Evolutionary conservation across 1,140 invertebrate genomes (phyloP), one percentile per base, ranked within the genome.

Genomic region (Adelges cooleyi): DNA sequence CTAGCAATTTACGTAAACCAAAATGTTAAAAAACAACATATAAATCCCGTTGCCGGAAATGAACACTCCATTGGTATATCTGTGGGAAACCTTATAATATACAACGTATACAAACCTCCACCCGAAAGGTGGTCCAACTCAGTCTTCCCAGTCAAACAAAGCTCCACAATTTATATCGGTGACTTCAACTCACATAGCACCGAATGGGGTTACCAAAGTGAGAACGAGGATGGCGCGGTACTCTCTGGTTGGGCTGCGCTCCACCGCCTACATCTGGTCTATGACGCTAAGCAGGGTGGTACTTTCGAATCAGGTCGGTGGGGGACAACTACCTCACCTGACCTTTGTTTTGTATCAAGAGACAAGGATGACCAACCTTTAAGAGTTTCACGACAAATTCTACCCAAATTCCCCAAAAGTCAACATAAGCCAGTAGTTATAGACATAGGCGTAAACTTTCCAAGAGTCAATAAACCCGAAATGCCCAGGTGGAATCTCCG

Each of bases 261-360:
- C 20, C 42, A 59, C 38, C 20, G 53, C 49, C 51, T 33, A 29
- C 44, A 75, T 56, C 81, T 73, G 38, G 25, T 67, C 15, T 67
- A 65, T 67, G 49, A 67, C 29, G 52, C 52, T 33, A 62, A 67
- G 36, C 36, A 59, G 13, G 22, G 29, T 27, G 66, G 27, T 18
- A 48, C 66, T 27, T 67, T 67, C 25, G 42, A 38, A 59, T 67
- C 66, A 49, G 66, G 18, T 36, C 54, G 3, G 17, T 67, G 42
- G 66, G 27, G 29, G 36, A 18, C 36, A 33, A 4, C 53, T 17
- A 38, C 53, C 25, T 42, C 53, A 17, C 33, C 22, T 48, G 66
- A 62, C 44, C 49, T 67, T 42, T 48, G 40, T n/a, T 67, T 67
- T 50, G 54, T 44, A 23, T 44, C 51, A n/a, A 50, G 18, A 53